phyloP scores from a whole-genome alignment of 2,888 invertebrate species.

The Hydrotaea diabolus region DNA sequence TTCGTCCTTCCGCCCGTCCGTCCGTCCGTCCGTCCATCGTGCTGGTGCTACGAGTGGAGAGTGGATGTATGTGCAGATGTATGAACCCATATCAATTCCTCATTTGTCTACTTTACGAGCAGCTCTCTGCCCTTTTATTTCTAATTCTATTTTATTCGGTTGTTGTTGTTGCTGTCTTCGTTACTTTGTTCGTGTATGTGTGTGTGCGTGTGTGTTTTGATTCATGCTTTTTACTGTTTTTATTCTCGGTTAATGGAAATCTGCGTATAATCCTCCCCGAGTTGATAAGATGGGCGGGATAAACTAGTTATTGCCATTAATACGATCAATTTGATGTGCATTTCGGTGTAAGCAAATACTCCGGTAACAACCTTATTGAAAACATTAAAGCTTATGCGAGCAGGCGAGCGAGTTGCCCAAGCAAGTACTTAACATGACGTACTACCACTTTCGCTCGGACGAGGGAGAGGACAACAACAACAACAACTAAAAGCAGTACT shows the following conservation, averaged over 20 bases:
- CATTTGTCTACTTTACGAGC: slow-evolving; percentile 4
- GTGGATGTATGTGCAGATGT: slow-evolving; percentile 23
- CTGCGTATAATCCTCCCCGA: slow-evolving; percentile 79
- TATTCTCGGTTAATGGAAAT: slow-evolving; percentile 76
- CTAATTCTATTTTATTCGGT: slow-evolving; percentile 34
- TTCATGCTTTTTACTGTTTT: slow-evolving; percentile 65
- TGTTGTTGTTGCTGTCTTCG: slow-evolving; percentile 33
- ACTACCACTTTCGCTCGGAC: background rate
- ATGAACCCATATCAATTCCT: slow-evolving; percentile 6
- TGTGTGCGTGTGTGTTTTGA: slow-evolving; percentile 48
- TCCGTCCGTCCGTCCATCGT: slow-evolving; percentile 17
- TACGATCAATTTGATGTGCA: slow-evolving; percentile 81
- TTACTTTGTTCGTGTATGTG: slow-evolving; percentile 56
- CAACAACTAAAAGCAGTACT: too few relatives aligned
- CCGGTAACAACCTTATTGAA: slow-evolving; percentile 77
- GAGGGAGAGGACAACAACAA: slow-evolving; percentile 1
- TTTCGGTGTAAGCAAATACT: slow-evolving; percentile 77
- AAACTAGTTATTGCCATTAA: slow-evolving; percentile 81
- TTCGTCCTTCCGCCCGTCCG: slow-evolving; percentile 43
- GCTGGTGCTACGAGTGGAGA: background rate
- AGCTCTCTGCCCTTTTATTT: slow-evolving; percentile 24
- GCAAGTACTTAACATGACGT: slow-evolving; percentile 63
- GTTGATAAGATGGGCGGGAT: slow-evolving; percentile 81
- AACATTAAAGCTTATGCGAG: slow-evolving; percentile 66
- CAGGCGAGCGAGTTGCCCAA: slow-evolving; percentile 1